Evolutionary conservation across 2,797 vertebrate species (phyloP).

Genomic region (Helostoma temminkii): DNA sequence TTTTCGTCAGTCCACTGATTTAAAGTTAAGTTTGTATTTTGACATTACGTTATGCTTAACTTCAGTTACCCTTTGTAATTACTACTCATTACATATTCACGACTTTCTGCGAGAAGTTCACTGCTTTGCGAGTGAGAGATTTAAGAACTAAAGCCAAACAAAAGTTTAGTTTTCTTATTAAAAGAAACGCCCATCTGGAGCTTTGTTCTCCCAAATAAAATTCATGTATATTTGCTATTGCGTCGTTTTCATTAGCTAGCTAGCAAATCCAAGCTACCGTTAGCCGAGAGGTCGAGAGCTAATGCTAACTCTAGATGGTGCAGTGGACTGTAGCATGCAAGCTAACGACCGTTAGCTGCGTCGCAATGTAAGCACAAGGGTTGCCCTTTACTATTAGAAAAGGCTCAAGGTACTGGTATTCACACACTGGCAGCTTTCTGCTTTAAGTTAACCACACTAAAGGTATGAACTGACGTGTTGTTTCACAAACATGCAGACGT

Average conservation of each 20-base stretch:
- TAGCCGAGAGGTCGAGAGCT: slow-evolving; percentile 35
- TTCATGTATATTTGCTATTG: not conserved
- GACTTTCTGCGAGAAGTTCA: slow-evolving; percentile 17
- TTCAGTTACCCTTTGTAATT: slow-evolving; percentile 14
- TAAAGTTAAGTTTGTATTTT: not conserved
- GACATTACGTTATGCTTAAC: not conserved
- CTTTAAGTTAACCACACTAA: not conserved
- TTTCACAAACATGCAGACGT: not conserved
- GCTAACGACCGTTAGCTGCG: slow-evolving; percentile 73
- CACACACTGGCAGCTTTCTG: slow-evolving; percentile 34
- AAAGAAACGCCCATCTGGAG: not conserved
- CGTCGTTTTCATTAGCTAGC: slow-evolving; percentile 8
- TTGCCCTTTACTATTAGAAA: slow-evolving; percentile 47
- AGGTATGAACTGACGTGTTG: not conserved
- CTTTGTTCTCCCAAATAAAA: not conserved
- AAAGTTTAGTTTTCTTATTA: not conserved
- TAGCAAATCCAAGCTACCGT: slow-evolving; percentile 26
- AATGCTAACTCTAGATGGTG: slow-evolving; percentile 63
- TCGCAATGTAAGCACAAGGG: slow-evolving; percentile 13
- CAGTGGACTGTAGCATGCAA: slow-evolving; percentile 34
- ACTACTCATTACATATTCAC: slow-evolving; percentile 35
- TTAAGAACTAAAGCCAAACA: not conserved
- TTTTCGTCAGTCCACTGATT: not conserved
- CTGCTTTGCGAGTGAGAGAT: not conserved
- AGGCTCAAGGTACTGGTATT: slow-evolving; percentile 59